phyloP scores from a whole-genome alignment of 2,797 vertebrate species.

The Syngnathus rostellatus region DNA sequence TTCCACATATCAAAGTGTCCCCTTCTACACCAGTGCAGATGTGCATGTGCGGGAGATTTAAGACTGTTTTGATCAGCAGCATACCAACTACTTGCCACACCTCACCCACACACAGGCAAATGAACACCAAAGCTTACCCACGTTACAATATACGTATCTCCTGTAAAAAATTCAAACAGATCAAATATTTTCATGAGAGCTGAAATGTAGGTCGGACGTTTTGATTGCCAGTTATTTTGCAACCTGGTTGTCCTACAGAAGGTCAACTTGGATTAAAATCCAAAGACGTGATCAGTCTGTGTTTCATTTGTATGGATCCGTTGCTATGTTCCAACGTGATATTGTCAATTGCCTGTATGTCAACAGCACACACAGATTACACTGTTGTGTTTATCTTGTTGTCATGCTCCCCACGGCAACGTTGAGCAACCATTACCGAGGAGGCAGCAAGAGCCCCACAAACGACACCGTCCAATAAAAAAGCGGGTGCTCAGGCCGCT shows the following conservation, averaged over 20 bases:
- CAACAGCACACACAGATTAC: conserved; percentile 9
- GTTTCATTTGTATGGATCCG: not conserved
- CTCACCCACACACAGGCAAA: not conserved
- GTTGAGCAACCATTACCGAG: conserved; percentile 9
- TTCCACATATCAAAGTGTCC: conserved; percentile 50
- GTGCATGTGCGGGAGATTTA: conserved; percentile 30
- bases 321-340: conserved; percentile 22
- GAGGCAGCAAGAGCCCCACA: not conserved
- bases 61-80: conserved; percentile 43
- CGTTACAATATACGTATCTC: not conserved
- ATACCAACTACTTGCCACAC: conserved; percentile 1
- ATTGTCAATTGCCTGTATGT: conserved; percentile 24
- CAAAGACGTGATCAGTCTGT: not conserved
- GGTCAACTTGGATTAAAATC: conserved; percentile 28
- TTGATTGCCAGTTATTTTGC: conserved; percentile 38
- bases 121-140: not conserved
- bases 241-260: conserved; percentile 27
- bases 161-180: not conserved
- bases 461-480: not conserved
- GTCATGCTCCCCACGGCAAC: conserved; percentile 44
- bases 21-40: conserved; percentile 26
- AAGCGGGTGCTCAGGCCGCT: not conserved
- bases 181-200: not conserved
- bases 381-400: conserved; percentile 49
- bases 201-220: conserved; percentile 15